Evolutionary conservation across 2,113 vertebrate genomes (phyloP), one percentile per base, ranked within the genome.

Genomic region (Girardinichthys multiradiatus): DNA sequence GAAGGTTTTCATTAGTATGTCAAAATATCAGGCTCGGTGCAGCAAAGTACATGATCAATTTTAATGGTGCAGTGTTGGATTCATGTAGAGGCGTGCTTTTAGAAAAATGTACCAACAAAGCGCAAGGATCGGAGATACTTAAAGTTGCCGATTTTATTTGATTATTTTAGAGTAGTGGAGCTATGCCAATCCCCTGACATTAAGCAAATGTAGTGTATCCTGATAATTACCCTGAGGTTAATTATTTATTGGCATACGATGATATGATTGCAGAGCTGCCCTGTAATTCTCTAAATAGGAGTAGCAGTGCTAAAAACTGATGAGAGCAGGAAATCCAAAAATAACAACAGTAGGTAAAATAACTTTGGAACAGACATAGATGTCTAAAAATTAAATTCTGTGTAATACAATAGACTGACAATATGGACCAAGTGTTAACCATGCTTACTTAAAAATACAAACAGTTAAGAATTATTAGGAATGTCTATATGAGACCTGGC

Each of bases 221-320:
- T 19, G 30, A 73, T 62, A 57, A 75, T 35, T 42, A 31, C 35
- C 74, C 61, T 61, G 24, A 72, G 73, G 64, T 80, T 71, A 4
- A 64, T 65, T 68, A 71, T 72, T 11, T 77, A 63, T n/a, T 76
- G 30, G 48, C 30, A 64, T 54, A 39, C 59, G 51, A 76, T 80
- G 54, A 70, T 65, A 57, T 35, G 63, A 69, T 57, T 51, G 57
- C n/a, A n/a, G 0, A 1, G 31, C 39, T 1, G 2, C 66, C 54
- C 15, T 28, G 14, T 27, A 59, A 70, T 28, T 37, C 24, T 57
- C 69, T 69, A 26, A 37, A 64, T 28, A 15, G 28, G 31, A 45
- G 68, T 48, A 59, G 33, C 27, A 0, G 33, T 26, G 7, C 21
- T 64, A 51, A 62, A 48, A 45, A 58, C 63, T 10, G 19, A 69